phyloP scores from a whole-genome alignment of 30 jellyfish, hydroid and myxozoan genomes.

The Nemopilema nomurai region DNA sequence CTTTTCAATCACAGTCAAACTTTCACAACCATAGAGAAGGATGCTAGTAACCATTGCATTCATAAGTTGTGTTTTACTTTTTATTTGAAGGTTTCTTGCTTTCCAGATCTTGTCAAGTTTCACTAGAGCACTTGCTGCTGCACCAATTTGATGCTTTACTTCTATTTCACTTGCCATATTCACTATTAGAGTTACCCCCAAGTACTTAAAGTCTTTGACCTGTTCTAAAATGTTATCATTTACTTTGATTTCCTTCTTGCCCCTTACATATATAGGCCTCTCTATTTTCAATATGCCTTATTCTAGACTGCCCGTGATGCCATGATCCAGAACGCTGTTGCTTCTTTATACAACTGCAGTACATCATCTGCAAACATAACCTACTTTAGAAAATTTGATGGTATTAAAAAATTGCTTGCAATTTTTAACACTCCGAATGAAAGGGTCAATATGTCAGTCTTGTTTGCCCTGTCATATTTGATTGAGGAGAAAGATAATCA shows the following conservation, averaged over 20 bases:
- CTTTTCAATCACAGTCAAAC: background rate
- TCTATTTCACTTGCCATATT: background rate
- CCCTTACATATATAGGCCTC: too few relatives aligned
- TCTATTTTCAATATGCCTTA: background rate
- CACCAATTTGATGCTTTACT: background rate
- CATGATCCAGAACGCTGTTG: slow-evolving; percentile 5
- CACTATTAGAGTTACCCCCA: background rate
- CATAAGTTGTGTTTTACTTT: background rate
- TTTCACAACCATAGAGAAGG: background rate
- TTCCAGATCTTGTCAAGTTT: too few relatives aligned
- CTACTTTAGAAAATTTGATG: slow-evolving; percentile 24
- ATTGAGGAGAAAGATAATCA: slow-evolving; percentile 70
- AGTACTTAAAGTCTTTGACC: background rate
- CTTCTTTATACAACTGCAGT: slow-evolving; percentile 47
- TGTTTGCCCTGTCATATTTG: slow-evolving; percentile 65
- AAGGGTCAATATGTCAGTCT: slow-evolving; percentile 31
- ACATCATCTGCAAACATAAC: slow-evolving; percentile 17
- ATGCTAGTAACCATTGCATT: background rate
- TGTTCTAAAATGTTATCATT: background rate
- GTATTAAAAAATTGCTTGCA: slow-evolving; percentile 29
- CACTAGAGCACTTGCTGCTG: background rate
- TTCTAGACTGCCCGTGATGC: slow-evolving; percentile 43
- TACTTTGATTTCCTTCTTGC: background rate
- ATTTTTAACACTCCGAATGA: slow-evolving; percentile 35
- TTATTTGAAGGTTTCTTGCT: background rate